These are phyloP conservation scores for Nomada goodeniana DNA, from an alignment of 2,888 invertebrate species.

Conservation along the genomic window DNA sequence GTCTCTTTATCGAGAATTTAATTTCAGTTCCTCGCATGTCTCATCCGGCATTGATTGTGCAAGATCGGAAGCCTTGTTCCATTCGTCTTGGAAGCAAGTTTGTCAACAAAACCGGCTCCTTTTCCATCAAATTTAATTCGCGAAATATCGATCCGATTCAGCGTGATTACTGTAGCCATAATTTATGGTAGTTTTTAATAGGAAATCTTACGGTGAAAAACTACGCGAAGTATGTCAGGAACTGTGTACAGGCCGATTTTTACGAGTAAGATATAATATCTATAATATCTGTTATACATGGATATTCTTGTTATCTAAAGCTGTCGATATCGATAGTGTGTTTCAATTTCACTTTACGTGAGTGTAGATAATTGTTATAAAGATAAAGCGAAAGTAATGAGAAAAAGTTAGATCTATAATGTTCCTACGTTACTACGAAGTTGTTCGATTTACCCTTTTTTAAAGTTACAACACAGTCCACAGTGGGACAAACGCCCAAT, in stretches of 20 bases:
- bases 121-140: background rate
- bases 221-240: slow-evolving; percentile 22
- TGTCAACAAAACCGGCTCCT: background rate
- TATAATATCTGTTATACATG: background rate
- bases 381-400: background rate
- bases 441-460: no score
- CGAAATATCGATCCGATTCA: background rate
- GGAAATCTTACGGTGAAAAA: background rate
- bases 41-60: slow-evolving; percentile 34
- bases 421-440: no score
- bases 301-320: no score
- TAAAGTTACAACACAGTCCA: no score
- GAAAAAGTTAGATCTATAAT: no score
- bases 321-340: background rate
- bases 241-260: slow-evolving; percentile 27
- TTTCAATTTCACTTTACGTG: no score
- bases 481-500: no score
- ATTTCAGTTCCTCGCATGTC: slow-evolving; percentile 26
- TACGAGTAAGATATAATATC: slow-evolving; percentile 36
- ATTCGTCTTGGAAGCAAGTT: background rate
- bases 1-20: slow-evolving; percentile 29
- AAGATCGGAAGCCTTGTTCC: slow-evolving; percentile 1
- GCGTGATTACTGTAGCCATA: background rate
- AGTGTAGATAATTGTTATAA: background rate
- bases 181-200: background rate